These are phyloP conservation scores for Hydrotaea diabolus DNA, from an alignment of 2,888 invertebrate species.

Conservation along the genomic window DNA sequence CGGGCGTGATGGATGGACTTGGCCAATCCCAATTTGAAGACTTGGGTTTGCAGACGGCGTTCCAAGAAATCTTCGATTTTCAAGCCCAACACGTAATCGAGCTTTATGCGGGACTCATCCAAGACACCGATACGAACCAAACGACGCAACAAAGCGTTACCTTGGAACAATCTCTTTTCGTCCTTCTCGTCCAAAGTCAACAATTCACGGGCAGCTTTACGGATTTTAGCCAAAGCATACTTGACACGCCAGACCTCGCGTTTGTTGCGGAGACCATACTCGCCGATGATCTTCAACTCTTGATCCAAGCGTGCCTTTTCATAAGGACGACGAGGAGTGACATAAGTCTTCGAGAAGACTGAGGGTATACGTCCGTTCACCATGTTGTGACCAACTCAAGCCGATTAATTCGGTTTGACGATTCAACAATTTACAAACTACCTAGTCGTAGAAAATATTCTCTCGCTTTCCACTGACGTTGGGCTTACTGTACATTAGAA, in stretches of 20 bases:
- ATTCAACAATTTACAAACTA: not conserved
- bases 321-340: slow-evolving; percentile 99
- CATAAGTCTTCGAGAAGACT: slow-evolving; percentile 98
- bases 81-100: slow-evolving; percentile 99
- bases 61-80: slow-evolving; percentile 99
- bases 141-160: slow-evolving; percentile 98
- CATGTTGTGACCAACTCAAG: no score
- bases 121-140: slow-evolving; percentile 98
- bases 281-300: slow-evolving; percentile 99
- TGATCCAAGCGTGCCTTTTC: slow-evolving; percentile 99
- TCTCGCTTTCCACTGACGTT: no score
- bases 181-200: slow-evolving; percentile 99
- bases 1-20: slow-evolving; percentile 99
- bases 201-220: slow-evolving; percentile 99
- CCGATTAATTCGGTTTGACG: not conserved
- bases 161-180: slow-evolving; percentile 98
- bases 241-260: slow-evolving; percentile 99
- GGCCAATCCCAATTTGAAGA: slow-evolving; percentile 99
- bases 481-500: no score
- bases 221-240: slow-evolving; percentile 98
- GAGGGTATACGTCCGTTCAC: slow-evolving; percentile 72
- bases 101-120: slow-evolving; percentile 99
- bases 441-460: no score
- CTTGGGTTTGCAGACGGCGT: slow-evolving; percentile 98
- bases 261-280: slow-evolving; percentile 99